Percentiles rank a stretch among this genome's conserved stretches.
Conservation (phyloP, 2,797 vertebrate species). For the Spinus pinus region DNA sequence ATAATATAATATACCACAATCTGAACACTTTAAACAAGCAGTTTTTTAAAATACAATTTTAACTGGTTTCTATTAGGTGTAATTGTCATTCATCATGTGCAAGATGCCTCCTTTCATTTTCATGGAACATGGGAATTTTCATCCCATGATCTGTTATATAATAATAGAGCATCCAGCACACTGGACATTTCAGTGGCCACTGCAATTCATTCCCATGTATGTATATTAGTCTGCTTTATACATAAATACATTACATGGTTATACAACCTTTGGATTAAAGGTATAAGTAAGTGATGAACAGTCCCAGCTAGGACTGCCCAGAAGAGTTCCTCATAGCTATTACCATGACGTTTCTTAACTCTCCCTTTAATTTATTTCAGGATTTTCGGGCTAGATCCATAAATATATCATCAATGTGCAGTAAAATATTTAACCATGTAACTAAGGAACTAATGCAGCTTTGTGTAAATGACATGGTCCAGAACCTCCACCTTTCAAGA, state of each 20-base stretch:
- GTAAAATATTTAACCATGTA: conserved; percentile 62
- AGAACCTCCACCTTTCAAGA: conserved; percentile 1
- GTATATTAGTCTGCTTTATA: not conserved
- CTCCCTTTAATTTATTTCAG: conserved; percentile 28
- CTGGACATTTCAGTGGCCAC: not conserved
- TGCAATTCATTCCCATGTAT: not conserved
- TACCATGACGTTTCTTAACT: not conserved
- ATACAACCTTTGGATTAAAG: not conserved
- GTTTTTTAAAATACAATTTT: not conserved
- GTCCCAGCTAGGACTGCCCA: not conserved
- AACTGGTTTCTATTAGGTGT: not conserved
- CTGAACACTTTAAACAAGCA: not conserved
- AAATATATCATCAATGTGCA: conserved; percentile 17
- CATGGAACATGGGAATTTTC: not conserved
- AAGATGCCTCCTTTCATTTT: not conserved
- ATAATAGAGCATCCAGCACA: not conserved
- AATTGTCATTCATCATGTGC: fast-evolving
- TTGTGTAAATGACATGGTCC: conserved; percentile 37
- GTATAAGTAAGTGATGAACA: not conserved
- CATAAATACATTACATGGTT: not conserved
- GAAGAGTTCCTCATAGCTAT: not conserved
- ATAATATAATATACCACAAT: not conserved
- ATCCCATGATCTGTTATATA: not conserved
- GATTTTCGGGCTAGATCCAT: not conserved
- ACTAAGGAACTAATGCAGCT: conserved; percentile 51